These are phyloP conservation scores for Rhabdomys pumilio DNA, from an alignment of 2,797 vertebrate species.

Conservation along the genomic window DNA sequence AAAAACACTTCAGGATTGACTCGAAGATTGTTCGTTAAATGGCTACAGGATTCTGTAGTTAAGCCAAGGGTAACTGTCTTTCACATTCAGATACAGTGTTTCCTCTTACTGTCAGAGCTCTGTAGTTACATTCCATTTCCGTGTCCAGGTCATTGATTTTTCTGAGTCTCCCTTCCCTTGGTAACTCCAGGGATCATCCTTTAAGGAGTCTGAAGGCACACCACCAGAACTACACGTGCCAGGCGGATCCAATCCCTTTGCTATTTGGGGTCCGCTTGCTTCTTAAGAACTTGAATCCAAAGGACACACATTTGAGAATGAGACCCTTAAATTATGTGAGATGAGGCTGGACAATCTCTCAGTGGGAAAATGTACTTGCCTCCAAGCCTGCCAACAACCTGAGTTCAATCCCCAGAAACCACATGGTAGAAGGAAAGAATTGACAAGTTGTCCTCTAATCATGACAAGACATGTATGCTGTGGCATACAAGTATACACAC, in stretches of 20 bases:
- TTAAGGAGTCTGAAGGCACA: constrained; percentile 10
- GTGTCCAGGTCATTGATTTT: constrained; percentile 39
- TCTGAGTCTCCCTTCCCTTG: neutral
- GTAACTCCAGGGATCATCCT: constrained; percentile 51
- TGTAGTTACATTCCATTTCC: constrained; percentile 66
- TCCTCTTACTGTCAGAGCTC: constrained; percentile 67
- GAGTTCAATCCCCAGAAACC: neutral
- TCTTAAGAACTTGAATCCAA: constrained; percentile 26
- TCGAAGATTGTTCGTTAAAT: neutral
- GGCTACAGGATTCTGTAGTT: neutral
- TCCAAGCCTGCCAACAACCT: neutral
- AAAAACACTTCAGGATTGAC: constrained; percentile 17
- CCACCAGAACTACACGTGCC: neutral
- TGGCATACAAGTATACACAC: neutral
- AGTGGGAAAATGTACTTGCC: neutral
- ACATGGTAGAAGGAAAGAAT: neutral
- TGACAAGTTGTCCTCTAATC: neutral
- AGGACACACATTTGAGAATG: neutral
- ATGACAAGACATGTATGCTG: neutral
- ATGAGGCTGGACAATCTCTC: neutral
- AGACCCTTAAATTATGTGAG: neutral
- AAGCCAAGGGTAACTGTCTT: neutral
- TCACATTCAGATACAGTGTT: neutral
- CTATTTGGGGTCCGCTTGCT: neutral
- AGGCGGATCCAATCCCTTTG: constrained; percentile 18